phyloP scores from a whole-genome alignment of 2,113 vertebrate species.

The Corythornis vintsioides region DNA sequence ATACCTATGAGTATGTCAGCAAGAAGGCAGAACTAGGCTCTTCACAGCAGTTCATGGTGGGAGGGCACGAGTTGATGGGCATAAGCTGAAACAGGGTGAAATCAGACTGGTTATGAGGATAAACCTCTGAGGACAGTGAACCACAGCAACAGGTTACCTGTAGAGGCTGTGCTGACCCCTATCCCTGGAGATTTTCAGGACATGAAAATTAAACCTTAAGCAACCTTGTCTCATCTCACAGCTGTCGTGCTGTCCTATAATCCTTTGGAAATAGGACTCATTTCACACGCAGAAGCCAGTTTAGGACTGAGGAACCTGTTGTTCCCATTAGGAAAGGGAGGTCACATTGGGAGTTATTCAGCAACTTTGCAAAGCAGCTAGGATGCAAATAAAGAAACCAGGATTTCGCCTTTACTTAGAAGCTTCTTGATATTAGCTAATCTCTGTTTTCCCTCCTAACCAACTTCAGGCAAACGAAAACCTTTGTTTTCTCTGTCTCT shows the following conservation, averaged over 20 bases:
- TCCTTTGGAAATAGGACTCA: neutral
- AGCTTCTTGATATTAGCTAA: neutral
- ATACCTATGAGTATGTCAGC: neutral
- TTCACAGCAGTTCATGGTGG: neutral
- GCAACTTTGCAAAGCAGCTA: neutral
- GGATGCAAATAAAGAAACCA: neutral
- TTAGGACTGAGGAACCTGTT: neutral
- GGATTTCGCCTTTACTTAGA: neutral
- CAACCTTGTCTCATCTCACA: neutral
- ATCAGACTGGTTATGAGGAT: neutral
- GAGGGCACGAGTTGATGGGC: accelerated
- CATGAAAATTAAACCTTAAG: neutral
- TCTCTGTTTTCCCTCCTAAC: neutral
- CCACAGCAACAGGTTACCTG: neutral
- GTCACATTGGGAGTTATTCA: neutral
- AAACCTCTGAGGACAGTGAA: neutral
- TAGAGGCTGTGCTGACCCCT: neutral
- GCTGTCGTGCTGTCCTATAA: no score
- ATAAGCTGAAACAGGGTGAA: neutral
- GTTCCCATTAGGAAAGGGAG: neutral
- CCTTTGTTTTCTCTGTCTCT: neutral
- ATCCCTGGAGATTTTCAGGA: neutral
- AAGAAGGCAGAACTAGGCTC: neutral
- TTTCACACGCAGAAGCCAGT: neutral
- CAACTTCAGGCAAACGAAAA: neutral